phyloP scores from a whole-genome alignment of 2,113 vertebrate genomes.

The Microcebus tavaratra region DNA sequence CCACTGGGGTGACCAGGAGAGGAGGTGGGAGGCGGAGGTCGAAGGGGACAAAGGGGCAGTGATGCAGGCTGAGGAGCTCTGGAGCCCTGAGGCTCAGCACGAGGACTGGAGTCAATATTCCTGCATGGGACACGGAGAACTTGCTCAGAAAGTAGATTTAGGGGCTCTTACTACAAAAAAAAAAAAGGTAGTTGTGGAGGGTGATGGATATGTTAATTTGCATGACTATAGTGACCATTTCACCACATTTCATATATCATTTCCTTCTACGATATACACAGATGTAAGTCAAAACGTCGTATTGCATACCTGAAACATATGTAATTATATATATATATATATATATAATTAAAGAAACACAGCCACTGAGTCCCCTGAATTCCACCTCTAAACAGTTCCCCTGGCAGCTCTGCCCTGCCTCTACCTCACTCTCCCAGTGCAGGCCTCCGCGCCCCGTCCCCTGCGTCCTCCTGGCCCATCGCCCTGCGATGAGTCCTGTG shows the following conservation, averaged over 20 bases:
- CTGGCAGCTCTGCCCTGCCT: not conserved
- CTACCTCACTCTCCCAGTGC: not conserved
- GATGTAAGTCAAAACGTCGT: not conserved
- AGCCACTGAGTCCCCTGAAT: not conserved
- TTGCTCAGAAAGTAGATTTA: not conserved
- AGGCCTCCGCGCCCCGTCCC: not conserved
- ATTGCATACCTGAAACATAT: not conserved
- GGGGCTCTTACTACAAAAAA: not conserved
- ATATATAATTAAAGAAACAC: not conserved
- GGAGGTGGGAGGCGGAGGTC: accelerated
- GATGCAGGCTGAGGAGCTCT: not conserved
- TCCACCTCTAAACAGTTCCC: not conserved
- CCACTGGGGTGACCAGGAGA: not conserved
- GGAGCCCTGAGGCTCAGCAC: not conserved
- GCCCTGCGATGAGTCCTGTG: too few species aligned
- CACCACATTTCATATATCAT: not conserved
- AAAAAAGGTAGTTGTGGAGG: not conserved
- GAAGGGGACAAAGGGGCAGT: too few species aligned
- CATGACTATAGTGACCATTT: not conserved
- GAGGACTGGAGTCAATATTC: not conserved
- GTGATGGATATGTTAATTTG: not conserved
- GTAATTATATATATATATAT: too few species aligned
- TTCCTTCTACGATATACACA: too few species aligned
- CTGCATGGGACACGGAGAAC: not conserved
- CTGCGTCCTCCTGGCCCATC: not conserved